Percentiles rank a stretch among this genome's conserved stretches.
Evolutionary conservation across 1,140 invertebrate genomes (phyloP).

Genomic region (Drosophila athabasca): DNA sequence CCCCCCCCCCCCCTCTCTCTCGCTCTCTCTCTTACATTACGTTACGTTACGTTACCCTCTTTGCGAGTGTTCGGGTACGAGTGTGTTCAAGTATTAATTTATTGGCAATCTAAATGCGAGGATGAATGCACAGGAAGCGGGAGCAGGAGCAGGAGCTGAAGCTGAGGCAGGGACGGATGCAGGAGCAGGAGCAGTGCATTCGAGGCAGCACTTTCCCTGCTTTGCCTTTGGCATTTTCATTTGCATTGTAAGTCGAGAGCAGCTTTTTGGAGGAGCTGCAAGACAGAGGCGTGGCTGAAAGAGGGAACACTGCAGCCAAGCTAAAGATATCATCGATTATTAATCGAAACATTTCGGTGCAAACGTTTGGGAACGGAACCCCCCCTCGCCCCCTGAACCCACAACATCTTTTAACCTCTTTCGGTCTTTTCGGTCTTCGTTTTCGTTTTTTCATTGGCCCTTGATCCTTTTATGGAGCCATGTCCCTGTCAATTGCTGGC

Average conservation of each 20-base stretch:
- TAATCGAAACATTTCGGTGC: too few relatives aligned
- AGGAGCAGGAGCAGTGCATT: background rate
- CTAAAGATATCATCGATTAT: too few relatives aligned
- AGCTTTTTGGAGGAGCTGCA: background rate
- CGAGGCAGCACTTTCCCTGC: slow-evolving; percentile 1
- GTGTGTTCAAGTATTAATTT: slow-evolving; percentile 54
- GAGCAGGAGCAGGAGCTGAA: background rate
- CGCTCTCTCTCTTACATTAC: too few relatives aligned
- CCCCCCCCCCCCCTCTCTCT: too few relatives aligned
- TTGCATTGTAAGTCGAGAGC: slow-evolving; percentile 47
- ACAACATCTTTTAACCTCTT: background rate
- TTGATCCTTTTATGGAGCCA: slow-evolving; percentile 21
- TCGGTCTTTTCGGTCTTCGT: too few relatives aligned
- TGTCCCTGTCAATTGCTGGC: slow-evolving; percentile 41
- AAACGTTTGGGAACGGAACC: too few relatives aligned
- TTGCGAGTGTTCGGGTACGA: background rate
- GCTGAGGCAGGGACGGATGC: too few relatives aligned
- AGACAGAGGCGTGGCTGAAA: slow-evolving; percentile 1
- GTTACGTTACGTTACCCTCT: too few relatives aligned
- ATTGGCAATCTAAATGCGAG: slow-evolving; percentile 52
- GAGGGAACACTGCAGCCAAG: background rate
- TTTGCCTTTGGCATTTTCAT: slow-evolving; percentile 31
- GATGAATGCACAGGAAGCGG: slow-evolving; percentile 38
- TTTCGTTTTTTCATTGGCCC: background rate
- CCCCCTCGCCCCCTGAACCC: background rate